Evolutionary conservation across 2,888 invertebrate species (phyloP).

Genomic region (Himalopsyche japonica): DNA sequence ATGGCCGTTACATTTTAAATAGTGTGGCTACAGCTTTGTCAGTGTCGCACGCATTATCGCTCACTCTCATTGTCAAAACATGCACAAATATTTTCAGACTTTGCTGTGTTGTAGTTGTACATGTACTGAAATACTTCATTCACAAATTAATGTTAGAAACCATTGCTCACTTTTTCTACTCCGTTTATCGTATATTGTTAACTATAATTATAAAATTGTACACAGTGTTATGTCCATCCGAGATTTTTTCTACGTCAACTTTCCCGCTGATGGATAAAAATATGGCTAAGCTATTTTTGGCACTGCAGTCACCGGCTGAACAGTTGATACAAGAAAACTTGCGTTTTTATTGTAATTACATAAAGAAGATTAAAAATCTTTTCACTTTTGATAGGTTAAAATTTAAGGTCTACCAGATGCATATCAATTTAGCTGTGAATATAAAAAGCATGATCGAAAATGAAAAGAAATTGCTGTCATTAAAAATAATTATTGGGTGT

Average conservation of each 20-base stretch:
- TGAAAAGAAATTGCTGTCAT: background rate
- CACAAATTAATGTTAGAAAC: constrained; percentile 35
- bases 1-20: background rate
- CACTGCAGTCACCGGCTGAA: background rate
- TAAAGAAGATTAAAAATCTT: background rate
- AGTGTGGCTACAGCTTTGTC: background rate
- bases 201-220: background rate
- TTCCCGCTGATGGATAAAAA: background rate
- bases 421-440: constrained; percentile 40
- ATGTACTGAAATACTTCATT: constrained; percentile 5
- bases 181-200: constrained; percentile 4
- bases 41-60: constrained; percentile 21
- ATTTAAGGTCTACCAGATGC: constrained; percentile 25
- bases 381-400: background rate
- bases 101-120: background rate
- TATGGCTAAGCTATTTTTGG: background rate
- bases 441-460: background rate
- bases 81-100: constrained; percentile 13
- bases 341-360: background rate
- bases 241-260: background rate
- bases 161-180: constrained; percentile 37
- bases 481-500: background rate
- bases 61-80: constrained; percentile 12
- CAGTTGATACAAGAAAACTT: background rate
- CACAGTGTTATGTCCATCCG: background rate